These are phyloP conservation scores for Tringa solitaria DNA, from an alignment of 2,113 vertebrate genomes.

Conservation along the genomic window DNA sequence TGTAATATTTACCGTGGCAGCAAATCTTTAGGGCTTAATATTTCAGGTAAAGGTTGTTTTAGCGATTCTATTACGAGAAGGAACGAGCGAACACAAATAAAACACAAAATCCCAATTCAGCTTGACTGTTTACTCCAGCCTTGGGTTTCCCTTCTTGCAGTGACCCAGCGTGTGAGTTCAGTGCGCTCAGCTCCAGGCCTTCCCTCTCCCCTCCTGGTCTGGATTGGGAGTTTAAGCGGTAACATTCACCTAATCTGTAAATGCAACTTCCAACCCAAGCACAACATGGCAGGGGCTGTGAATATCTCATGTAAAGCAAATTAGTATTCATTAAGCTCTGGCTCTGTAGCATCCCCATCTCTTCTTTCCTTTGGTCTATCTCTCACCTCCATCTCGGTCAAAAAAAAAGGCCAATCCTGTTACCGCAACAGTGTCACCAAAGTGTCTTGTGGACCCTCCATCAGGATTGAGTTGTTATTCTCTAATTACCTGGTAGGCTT, in stretches of 20 bases:
- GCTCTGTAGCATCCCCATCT: neutral
- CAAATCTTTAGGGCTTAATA: constrained; percentile 16
- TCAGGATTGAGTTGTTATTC: rapidly evolving
- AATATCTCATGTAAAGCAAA: neutral
- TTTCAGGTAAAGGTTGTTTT: constrained; percentile 6
- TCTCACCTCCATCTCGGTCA: neutral
- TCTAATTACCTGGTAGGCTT: neutral
- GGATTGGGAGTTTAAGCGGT: neutral
- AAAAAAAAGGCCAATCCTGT: neutral
- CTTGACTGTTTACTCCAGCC: neutral
- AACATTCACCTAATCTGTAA: neutral
- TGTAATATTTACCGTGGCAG: constrained; percentile 20
- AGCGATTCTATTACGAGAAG: neutral
- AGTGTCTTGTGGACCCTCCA: rapidly evolving
- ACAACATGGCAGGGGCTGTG: neutral
- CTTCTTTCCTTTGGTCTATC: neutral
- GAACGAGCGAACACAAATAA: neutral
- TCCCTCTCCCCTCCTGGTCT: neutral
- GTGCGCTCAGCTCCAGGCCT: neutral
- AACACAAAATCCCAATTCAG: neutral
- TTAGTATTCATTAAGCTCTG: neutral
- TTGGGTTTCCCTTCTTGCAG: neutral
- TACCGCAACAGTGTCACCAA: neutral
- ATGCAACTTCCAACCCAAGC: neutral
- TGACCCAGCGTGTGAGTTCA: rapidly evolving